Evolutionary conservation across 2,888 invertebrate species (phyloP).

Genomic region (Agrotis exclamationis): DNA sequence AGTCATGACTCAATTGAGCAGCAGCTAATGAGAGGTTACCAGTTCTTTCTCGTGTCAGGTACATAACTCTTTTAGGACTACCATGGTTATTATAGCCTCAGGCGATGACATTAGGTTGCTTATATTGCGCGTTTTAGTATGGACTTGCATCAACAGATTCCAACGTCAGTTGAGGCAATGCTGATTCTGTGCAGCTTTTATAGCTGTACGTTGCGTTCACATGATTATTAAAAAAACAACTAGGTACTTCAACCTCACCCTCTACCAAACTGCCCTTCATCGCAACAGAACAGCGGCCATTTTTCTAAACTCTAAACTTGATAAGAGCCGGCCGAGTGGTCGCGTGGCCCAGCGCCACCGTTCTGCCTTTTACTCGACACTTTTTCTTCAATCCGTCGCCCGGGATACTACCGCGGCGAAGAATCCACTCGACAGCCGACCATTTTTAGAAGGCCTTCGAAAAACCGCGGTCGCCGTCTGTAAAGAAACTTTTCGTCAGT

Average conservation of each 20-base stretch:
- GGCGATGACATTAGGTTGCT: too few relatives aligned
- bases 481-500: conserved; percentile 40
- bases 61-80: too few relatives aligned
- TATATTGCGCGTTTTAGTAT: too few relatives aligned
- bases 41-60: too few relatives aligned
- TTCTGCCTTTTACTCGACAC: conserved; percentile 66
- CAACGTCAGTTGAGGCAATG: too few relatives aligned
- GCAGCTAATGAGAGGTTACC: too few relatives aligned
- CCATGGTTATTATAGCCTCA: too few relatives aligned
- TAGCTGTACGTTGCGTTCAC: not conserved
- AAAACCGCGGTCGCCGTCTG: conserved; percentile 45
- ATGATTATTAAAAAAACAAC: not conserved
- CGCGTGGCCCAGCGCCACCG: conserved; percentile 44
- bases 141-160: too few relatives aligned
- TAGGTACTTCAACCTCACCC: not conserved
- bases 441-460: conserved; percentile 63
- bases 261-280: conserved; percentile 48
- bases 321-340: conserved; percentile 51
- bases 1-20: too few relatives aligned
- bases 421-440: conserved; percentile 63
- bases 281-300: conserved; percentile 53
- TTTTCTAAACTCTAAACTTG: conserved; percentile 60
- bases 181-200: too few relatives aligned
- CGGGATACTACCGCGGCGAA: conserved; percentile 63
- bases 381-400: conserved; percentile 63